Base-by-base conservation (phyloP, 2,113 vertebrate species). In the Scolopax mira region DNA sequence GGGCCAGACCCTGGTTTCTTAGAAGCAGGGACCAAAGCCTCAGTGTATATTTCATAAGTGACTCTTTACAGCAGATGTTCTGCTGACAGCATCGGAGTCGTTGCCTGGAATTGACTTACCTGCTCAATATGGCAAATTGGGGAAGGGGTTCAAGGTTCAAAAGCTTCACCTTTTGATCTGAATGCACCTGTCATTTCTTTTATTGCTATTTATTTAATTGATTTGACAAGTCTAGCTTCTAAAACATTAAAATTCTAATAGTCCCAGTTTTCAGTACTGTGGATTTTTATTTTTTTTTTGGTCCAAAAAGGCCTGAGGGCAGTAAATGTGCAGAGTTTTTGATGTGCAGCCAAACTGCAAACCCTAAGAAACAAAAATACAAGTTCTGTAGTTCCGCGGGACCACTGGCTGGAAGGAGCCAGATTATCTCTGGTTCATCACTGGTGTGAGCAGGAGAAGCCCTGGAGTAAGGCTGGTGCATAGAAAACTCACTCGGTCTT, bases 161-260 rank as follows among this genome's bases (percentile, higher is more conserved):
- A 61, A 41, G 41, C 31, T 88, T 79, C 66, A 75, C 44, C 46
- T 79, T 74, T 52, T 33, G 23, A 8, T 71, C 31, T 67, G 51
- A 62, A 66, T 44, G 6, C 3, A 1, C 1, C 3, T 28, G 5
- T n/a, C 1, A 11, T 39, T 48, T 67, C 13, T 55, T 82, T 51
- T 64, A 39, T 54, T 72, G 27, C 13, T 62, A 6, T 58, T 71
- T 48, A 24, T 82, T 74, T 51, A 46, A 71, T 27, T 42, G 33
- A 65, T 73, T 35, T 48, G 44, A 48, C 21, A 61, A 70, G 27
- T 61, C 11, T 54, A 21, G 15, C 61, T 92, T 61, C 52, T 48
- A 70, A 70, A 85, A 64, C 16, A 21, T 41, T n/a, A 57, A 60
- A 30, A 46, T 85, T 81, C 65, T 23, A 30, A 10, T 35, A 67